Conservation (phyloP, 2,797 vertebrate genomes). For the Phoebastria nigripes region DNA sequence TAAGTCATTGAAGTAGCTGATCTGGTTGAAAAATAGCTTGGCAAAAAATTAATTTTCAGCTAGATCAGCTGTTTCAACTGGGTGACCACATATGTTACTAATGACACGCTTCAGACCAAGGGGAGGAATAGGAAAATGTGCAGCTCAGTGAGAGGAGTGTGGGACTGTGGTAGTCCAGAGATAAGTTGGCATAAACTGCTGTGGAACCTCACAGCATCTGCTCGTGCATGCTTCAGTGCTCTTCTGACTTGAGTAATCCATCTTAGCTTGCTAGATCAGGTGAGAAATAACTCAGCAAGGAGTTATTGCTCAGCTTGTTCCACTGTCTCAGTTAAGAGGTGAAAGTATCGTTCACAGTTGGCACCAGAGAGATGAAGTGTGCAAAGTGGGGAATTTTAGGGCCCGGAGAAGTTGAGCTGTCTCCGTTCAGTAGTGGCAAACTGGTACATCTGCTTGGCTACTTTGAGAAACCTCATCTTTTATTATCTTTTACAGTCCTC, state of each 20-base stretch:
- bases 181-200: not conserved
- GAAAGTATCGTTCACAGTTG: fast-evolving
- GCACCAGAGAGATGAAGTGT: not conserved
- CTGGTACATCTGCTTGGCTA: not conserved
- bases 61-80: not conserved
- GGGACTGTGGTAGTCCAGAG: not conserved
- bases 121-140: not conserved
- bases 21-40: not conserved
- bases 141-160: not conserved
- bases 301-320: not conserved
- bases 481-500: not conserved
- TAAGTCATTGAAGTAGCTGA: not conserved
- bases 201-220: not conserved
- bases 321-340: not conserved
- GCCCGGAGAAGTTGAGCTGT: not conserved
- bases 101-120: not conserved
- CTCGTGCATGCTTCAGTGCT: not conserved
- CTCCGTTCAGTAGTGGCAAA: not conserved
- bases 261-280: not conserved
- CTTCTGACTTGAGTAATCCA: constrained; percentile 14
- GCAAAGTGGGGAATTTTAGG: not conserved
- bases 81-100: fast-evolving
- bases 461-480: not conserved
- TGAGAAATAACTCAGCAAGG: constrained; percentile 28
- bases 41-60: not conserved